Evolutionary conservation across 2,797 vertebrate species (phyloP).

Genomic region (Crenichthys baileyi): DNA sequence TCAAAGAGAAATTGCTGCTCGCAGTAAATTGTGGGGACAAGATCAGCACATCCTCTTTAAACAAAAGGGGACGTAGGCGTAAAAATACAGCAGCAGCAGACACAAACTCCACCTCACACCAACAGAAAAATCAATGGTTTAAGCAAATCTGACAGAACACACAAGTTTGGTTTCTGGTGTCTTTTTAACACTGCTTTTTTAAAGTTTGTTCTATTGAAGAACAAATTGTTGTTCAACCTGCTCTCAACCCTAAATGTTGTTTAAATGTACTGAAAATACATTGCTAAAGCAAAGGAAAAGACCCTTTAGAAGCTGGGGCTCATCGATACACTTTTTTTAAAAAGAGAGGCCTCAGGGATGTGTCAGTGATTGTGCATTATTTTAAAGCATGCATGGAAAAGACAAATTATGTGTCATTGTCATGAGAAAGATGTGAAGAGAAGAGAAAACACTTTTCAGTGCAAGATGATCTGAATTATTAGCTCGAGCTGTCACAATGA

Average conservation of each 20-base stretch:
- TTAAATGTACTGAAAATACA: conserved; percentile 24
- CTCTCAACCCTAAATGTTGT: conserved; percentile 31
- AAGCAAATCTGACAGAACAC: conserved; percentile 38
- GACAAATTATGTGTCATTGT: conserved; percentile 24
- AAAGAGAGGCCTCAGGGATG: conserved; percentile 26
- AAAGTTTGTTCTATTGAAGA: background rate
- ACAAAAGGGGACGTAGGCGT: conserved; percentile 64
- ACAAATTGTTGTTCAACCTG: conserved; percentile 35
- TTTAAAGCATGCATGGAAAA: background rate
- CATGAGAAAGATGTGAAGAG: background rate
- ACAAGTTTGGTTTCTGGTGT: conserved; percentile 9
- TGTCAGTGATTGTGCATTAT: conserved; percentile 25
- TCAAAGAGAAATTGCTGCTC: conserved; percentile 73
- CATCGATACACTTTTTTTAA: conserved; percentile 34
- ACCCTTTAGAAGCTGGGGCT: background rate
- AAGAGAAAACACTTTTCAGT: conserved; percentile 20
- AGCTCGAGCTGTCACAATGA: background rate
- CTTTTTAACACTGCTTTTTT: conserved; percentile 3
- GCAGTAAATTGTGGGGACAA: conserved; percentile 61
- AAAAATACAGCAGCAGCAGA: conserved; percentile 51
- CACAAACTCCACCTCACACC: conserved; percentile 44
- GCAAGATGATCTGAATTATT: conserved; percentile 38
- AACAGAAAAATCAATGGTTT: conserved; percentile 18
- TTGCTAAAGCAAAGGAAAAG: conserved; percentile 21
- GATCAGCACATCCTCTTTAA: conserved; percentile 66